These are phyloP conservation scores for Acleris holmiana DNA, from an alignment of 2,888 invertebrate genomes.

Conservation along the genomic window DNA sequence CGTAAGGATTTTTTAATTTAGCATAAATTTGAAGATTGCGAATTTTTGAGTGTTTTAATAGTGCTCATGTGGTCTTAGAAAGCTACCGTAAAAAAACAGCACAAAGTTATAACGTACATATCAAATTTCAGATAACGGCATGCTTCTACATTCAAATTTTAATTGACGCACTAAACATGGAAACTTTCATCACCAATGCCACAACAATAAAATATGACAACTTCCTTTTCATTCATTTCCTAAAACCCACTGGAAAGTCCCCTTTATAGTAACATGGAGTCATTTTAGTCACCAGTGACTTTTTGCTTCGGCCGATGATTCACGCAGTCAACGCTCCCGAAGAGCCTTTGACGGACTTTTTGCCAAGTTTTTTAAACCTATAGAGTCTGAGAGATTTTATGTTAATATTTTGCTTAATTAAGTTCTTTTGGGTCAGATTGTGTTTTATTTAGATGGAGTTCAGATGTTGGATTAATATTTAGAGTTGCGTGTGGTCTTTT, in stretches of 20 bases:
- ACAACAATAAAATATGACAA: slow-evolving; percentile 3
- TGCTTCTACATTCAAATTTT: no score
- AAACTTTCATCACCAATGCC: background rate
- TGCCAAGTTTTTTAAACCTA: slow-evolving; percentile 40
- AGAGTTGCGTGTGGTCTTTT: background rate
- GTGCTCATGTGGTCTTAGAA: no score
- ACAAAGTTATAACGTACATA: background rate
- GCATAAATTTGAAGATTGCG: no score
- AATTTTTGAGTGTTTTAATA: no score
- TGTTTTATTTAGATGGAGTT: background rate
- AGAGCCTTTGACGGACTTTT: slow-evolving; percentile 45
- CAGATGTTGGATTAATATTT: background rate
- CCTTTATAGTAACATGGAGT: slow-evolving; percentile 15
- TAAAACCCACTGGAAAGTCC: slow-evolving; percentile 21
- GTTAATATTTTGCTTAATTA: slow-evolving; percentile 29
- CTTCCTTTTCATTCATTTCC: slow-evolving; percentile 28
- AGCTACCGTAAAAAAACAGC: no score
- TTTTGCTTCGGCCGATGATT: slow-evolving; percentile 66
- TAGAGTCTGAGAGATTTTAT: slow-evolving; percentile 26
- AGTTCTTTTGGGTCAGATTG: slow-evolving; percentile 5
- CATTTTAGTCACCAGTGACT: slow-evolving; percentile 46
- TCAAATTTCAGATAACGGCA: background rate
- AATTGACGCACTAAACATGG: no score
- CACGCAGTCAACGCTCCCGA: slow-evolving; percentile 67
- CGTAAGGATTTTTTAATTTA: no score